Evolutionary conservation across 2,888 invertebrate genomes (phyloP).

Genomic region (Pecten maximus): DNA sequence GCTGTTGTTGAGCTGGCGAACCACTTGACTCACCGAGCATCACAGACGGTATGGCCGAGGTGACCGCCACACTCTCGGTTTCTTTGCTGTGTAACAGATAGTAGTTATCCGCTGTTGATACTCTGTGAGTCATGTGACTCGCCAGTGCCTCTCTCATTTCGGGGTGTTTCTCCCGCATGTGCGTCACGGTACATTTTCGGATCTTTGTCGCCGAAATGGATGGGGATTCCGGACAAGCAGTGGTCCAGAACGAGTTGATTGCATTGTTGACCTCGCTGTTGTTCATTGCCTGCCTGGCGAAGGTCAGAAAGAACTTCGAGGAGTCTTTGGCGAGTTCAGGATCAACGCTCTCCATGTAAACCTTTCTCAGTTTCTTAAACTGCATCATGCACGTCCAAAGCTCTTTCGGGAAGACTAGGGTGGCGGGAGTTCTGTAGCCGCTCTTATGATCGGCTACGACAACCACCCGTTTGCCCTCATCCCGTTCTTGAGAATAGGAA

Average conservation of each 20-base stretch:
- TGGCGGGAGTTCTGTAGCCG: too few species aligned
- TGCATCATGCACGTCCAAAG: too few species aligned
- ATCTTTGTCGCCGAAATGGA: background rate
- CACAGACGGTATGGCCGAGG: too few species aligned
- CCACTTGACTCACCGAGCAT: too few species aligned
- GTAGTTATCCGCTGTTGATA: conserved; percentile 33
- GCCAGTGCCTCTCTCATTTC: background rate
- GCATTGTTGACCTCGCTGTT: background rate
- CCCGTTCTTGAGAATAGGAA: too few species aligned
- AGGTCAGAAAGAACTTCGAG: background rate
- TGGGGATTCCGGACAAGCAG: background rate
- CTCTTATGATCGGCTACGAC: too few species aligned
- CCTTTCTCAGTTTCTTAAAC: too few species aligned
- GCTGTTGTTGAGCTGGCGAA: too few species aligned
- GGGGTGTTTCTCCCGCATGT: background rate
- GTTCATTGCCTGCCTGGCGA: background rate
- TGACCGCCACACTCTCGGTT: background rate
- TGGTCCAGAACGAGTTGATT: background rate
- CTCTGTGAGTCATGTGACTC: conserved; percentile 38
- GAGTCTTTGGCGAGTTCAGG: too few species aligned
- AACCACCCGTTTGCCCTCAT: too few species aligned
- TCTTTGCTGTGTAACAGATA: background rate
- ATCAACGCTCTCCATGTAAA: too few species aligned
- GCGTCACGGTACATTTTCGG: conserved; percentile 3
- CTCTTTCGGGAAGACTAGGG: too few species aligned